These are phyloP conservation scores for Drosophila austrosaltans DNA, from an alignment of 2,888 invertebrate species.

Conservation along the genomic window DNA sequence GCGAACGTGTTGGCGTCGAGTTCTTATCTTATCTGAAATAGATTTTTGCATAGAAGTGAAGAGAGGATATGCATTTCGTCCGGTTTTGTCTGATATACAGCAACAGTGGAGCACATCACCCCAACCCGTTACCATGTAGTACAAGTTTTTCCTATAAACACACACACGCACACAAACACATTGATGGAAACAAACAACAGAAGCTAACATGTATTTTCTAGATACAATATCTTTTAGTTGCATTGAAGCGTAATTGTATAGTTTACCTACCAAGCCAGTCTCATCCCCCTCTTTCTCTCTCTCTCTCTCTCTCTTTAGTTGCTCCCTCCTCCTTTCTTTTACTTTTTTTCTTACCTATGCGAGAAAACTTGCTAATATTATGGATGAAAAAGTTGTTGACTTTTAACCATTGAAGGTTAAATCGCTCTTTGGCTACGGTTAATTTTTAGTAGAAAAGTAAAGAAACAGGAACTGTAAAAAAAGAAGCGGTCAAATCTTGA, in stretches of 20 bases:
- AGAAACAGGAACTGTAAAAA: not conserved
- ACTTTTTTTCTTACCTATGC: conserved; percentile 15
- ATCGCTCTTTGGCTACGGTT: conserved; percentile 11
- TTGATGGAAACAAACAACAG: conserved; percentile 23
- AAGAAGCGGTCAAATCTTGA: no score
- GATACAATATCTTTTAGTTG: conserved; percentile 74
- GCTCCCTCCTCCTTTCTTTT: conserved; percentile 27
- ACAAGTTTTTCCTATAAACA: conserved; percentile 51
- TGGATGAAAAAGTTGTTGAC: conserved; percentile 30
- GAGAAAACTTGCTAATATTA: conserved; percentile 44
- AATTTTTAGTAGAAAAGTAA: not conserved
- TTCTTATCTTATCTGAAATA: conserved; percentile 60
- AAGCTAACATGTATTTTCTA: conserved; percentile 48
- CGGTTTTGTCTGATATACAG: conserved; percentile 59
- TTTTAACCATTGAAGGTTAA: conserved; percentile 37
- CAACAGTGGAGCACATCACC: conserved; percentile 21
- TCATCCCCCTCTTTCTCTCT: not conserved
- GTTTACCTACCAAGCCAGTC: conserved; percentile 43
- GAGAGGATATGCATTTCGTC: conserved; percentile 22
- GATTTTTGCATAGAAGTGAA: conserved; percentile 49
- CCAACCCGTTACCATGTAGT: conserved; percentile 11
- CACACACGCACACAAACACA: conserved; percentile 18
- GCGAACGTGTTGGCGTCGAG: conserved; percentile 47
- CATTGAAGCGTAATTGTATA: conserved; percentile 73
- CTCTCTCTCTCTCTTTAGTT: not conserved